Conservation (phyloP, 2,888 invertebrate species). For the Drosophila falleni region DNA sequence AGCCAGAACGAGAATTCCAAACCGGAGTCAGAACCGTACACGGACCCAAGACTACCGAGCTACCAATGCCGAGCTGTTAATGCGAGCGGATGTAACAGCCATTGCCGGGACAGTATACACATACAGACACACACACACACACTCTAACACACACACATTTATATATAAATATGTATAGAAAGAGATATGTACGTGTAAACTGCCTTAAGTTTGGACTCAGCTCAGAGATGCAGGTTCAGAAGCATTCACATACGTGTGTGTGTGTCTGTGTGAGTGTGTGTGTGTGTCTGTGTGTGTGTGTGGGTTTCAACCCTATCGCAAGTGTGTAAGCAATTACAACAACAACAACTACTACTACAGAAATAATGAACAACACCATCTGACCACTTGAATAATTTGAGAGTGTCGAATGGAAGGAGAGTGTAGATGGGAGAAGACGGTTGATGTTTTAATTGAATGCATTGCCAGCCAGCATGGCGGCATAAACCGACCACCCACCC, state of each 20-base stretch:
- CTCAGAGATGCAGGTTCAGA: conserved; percentile 30
- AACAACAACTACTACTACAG: conserved; percentile 54
- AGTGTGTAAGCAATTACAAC: conserved; percentile 61
- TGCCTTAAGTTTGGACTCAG: conserved; percentile 44
- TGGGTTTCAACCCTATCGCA: conserved; percentile 69
- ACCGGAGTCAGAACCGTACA: conserved; percentile 25
- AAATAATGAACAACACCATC: conserved; percentile 80
- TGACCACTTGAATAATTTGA: conserved; percentile 78
- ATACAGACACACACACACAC: conserved; percentile 18
- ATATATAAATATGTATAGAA: neutral
- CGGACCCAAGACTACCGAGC: conserved; percentile 23
- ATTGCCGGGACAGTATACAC: conserved; percentile 40
- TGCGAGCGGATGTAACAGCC: conserved; percentile 63
- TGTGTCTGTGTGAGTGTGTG: neutral
- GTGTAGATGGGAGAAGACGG: conserved; percentile 23
- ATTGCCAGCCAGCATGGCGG: conserved; percentile 66
- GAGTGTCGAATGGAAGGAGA: conserved; percentile 40
- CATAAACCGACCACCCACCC: conserved; percentile 37
- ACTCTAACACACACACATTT: conserved; percentile 3
- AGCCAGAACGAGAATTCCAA: conserved; percentile 38
- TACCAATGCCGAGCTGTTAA: conserved; percentile 60
- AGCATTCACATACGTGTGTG: conserved; percentile 9
- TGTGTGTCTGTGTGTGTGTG: conserved; percentile 11
- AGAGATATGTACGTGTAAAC: conserved; percentile 34
- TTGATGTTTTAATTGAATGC: conserved; percentile 79